Base-by-base conservation (phyloP, 2,888 invertebrate genomes). In the Leucophora obtusa region DNA sequence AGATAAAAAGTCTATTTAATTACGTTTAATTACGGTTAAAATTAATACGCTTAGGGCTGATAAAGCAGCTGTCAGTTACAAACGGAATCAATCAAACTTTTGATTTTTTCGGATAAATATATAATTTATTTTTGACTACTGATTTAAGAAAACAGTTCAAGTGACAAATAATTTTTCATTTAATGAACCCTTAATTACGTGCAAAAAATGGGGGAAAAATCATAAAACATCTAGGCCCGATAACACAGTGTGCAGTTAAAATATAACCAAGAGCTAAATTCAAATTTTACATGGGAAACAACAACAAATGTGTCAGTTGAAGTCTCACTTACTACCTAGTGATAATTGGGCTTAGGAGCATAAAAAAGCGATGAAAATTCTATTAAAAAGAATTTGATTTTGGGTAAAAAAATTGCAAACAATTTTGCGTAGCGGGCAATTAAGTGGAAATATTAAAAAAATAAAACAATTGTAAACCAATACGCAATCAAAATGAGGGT, bases 11-110 rank as follows among this genome's bases (percentile, higher is more conserved):
- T 1, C 14, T 6, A 65, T 53, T 59, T 71, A 73, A 43, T 79
- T 21, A 56, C 38, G 58, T 65, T 68, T 38, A 62, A 66, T 73
- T 56, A 51, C 51, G 72, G 60, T 38, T 21, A 43, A 28, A 56
- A 47, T 58, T 66, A 68, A 65, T 68, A 2, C 50, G 71, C 47
- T 65, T 73, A 65, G 59, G 33, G 47, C 65, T n/a, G 56, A 28
- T 33, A 38, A 35, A 43, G 53, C 76, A 77, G 69, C 72, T 73
- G 76, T 54, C 72, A 63, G 50, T 51, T 35, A 33, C 69, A 43
- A 62, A 58, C 50, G 35, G 15, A 65, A 77, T 65, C 68, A 62
- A 72, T 76, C 50, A 76, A 63, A 73, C 17, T 58, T 70, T 58
- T 43, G 65, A 38, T 63, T 70, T n/a, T 76, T 38, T 6, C 17